Percentiles rank a stretch among this genome's conserved stretches.
Conservation (phyloP, 2,797 vertebrate species). For the Rhabdomys pumilio region DNA sequence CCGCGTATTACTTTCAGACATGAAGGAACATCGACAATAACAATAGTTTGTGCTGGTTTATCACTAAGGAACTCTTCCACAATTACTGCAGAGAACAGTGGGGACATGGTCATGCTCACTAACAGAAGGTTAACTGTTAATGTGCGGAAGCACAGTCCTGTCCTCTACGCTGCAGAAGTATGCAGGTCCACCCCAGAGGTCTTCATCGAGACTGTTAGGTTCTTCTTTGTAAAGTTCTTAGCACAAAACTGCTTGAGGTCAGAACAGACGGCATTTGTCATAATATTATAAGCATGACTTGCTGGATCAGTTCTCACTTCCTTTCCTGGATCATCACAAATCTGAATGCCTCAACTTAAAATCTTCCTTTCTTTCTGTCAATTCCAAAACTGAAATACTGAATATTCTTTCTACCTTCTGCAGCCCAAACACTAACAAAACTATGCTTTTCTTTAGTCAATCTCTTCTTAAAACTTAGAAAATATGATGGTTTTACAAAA, state of each 20-base stretch:
- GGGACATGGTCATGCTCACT: neutral
- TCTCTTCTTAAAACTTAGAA: slow-evolving; percentile 23
- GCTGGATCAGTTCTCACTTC: slow-evolving; percentile 19
- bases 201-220: slow-evolving; percentile 64
- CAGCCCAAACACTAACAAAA: neutral
- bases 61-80: slow-evolving; percentile 4
- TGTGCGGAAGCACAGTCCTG: slow-evolving; percentile 15
- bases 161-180: slow-evolving; percentile 52
- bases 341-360: slow-evolving; percentile 60
- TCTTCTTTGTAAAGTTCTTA: slow-evolving; percentile 29
- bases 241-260: slow-evolving; percentile 6
- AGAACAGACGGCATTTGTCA: slow-evolving; percentile 61
- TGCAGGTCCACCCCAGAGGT: slow-evolving; percentile 58
- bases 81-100: slow-evolving; percentile 40
- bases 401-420: slow-evolving; percentile 9
- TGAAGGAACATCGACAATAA: slow-evolving; percentile 28
- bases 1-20: slow-evolving; percentile 59
- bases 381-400: slow-evolving; percentile 52
- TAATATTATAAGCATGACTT: slow-evolving; percentile 54
- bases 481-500: neutral
- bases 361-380: neutral
- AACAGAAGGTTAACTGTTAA: slow-evolving; percentile 35
- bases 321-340: slow-evolving; percentile 36
- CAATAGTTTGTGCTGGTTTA: slow-evolving; percentile 2
- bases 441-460: neutral